These are phyloP conservation scores for Thalassaphorura encarpata DNA, from an alignment of 1,140 invertebrate genomes.

Conservation along the genomic window DNA sequence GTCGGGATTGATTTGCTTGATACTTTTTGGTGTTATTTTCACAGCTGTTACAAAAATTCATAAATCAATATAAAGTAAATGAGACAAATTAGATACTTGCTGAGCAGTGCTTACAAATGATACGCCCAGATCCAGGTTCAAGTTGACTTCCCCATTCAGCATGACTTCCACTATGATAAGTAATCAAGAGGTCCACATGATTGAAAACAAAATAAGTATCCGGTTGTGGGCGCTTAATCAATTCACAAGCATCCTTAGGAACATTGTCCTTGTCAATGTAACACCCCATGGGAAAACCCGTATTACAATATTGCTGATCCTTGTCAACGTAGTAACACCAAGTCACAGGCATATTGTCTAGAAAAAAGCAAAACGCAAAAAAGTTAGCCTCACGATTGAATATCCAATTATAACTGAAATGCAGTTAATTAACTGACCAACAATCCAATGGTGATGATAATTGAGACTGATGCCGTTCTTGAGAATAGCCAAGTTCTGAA, in stretches of 20 bases:
- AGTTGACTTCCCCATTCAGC: conserved; percentile 76
- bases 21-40: conserved; percentile 67
- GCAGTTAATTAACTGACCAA: conserved; percentile 44
- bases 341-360: conserved; percentile 93
- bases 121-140: conserved; percentile 70
- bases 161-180: conserved; percentile 74
- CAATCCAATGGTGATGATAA: conserved; percentile 98
- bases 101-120: conserved; percentile 60
- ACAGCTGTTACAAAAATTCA: conserved; percentile 42
- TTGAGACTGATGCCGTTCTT: conserved; percentile 90
- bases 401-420: background rate
- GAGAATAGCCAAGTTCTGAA: conserved; percentile 64
- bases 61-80: background rate
- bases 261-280: conserved; percentile 52
- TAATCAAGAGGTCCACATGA: conserved; percentile 87
- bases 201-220: conserved; percentile 88
- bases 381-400: background rate
- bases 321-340: conserved; percentile 83
- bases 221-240: conserved; percentile 40
- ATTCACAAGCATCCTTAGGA: conserved; percentile 50
- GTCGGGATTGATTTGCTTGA: conserved; percentile 48
- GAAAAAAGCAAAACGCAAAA: conserved; percentile 24
- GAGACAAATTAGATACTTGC: background rate
- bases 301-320: conserved; percentile 72
- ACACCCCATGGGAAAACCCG: conserved; percentile 92